Percentiles rank a stretch among this genome's conserved stretches.
Evolutionary conservation across 2,888 invertebrate genomes (phyloP).

Genomic region (Pseudoips prasinana): DNA sequence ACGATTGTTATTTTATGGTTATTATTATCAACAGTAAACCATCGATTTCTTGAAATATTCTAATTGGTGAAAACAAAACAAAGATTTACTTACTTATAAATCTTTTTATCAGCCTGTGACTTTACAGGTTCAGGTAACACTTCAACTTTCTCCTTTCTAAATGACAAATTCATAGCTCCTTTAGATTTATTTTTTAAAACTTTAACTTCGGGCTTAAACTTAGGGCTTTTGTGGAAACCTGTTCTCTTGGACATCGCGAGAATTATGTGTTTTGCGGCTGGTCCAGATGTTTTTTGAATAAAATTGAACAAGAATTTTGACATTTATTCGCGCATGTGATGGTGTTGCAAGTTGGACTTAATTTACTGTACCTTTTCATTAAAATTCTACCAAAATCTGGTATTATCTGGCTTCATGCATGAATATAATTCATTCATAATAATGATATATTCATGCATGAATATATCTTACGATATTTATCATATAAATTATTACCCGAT

Average conservation of each 20-base stretch:
- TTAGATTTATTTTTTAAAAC: constrained; percentile 45
- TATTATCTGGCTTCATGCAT: too few species aligned
- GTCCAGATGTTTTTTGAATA: constrained; percentile 69
- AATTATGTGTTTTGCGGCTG: constrained; percentile 44
- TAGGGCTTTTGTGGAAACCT: constrained; percentile 59
- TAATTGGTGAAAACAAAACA: too few species aligned
- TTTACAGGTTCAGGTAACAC: constrained; percentile 84
- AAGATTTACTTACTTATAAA: constrained; percentile 85
- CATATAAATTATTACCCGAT: too few species aligned
- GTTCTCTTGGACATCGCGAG: constrained; percentile 67
- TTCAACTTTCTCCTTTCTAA: constrained; percentile 65
- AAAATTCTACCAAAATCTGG: constrained; percentile 8
- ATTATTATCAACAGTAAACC: not conserved
- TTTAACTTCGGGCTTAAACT: constrained; percentile 68
- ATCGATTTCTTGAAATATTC: too few species aligned
- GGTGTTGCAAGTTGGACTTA: constrained; percentile 34
- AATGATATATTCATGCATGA: too few species aligned
- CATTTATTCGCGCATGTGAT: constrained; percentile 56
- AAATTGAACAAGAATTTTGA: constrained; percentile 72
- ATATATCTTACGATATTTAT: too few species aligned
- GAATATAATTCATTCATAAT: too few species aligned
- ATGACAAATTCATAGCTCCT: constrained; percentile 40
- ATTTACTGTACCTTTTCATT: too few species aligned
- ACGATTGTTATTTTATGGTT: constrained; percentile 10
- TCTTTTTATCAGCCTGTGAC: constrained; percentile 89